phyloP scores from a whole-genome alignment of 2,888 invertebrate species.

The Zele albiditarsus region DNA sequence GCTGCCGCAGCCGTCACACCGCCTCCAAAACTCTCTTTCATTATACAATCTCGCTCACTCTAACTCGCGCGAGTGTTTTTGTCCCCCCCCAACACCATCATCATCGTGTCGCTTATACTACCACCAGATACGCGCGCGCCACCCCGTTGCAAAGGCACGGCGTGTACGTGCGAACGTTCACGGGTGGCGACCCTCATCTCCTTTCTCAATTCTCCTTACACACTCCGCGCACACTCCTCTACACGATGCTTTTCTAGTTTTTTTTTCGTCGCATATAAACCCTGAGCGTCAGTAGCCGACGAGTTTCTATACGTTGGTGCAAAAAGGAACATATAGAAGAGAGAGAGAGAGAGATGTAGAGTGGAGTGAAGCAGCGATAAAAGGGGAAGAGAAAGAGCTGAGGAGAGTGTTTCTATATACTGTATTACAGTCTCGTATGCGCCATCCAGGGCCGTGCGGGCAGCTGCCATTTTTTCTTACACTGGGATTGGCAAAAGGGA shows the following conservation, averaged over 20 bases:
- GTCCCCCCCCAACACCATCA: conserved; percentile 20
- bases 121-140: conserved; percentile 31
- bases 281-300: conserved; percentile 35
- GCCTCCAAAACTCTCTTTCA: not conserved
- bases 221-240: conserved; percentile 27
- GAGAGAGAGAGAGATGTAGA: not conserved
- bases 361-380: not conserved
- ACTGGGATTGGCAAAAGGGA: conserved; percentile 73
- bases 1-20: conserved; percentile 18
- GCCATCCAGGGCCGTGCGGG: conserved; percentile 74
- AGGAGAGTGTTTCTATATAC: conserved; percentile 14
- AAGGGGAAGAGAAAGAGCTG: conserved; percentile 12
- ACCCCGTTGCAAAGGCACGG: conserved; percentile 45
- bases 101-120: conserved; percentile 37
- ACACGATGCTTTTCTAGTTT: conserved; percentile 47
- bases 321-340: not conserved
- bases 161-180: conserved; percentile 56
- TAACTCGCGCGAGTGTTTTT: too few species aligned
- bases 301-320: not conserved
- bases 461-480: conserved; percentile 75
- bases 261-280: conserved; percentile 28
- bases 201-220: conserved; percentile 39
- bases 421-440: conserved; percentile 53
- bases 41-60: not conserved
- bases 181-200: conserved; percentile 51